These are phyloP conservation scores for Platerodrilus igneus DNA, from an alignment of 2,888 invertebrate species.

Conservation along the genomic window DNA sequence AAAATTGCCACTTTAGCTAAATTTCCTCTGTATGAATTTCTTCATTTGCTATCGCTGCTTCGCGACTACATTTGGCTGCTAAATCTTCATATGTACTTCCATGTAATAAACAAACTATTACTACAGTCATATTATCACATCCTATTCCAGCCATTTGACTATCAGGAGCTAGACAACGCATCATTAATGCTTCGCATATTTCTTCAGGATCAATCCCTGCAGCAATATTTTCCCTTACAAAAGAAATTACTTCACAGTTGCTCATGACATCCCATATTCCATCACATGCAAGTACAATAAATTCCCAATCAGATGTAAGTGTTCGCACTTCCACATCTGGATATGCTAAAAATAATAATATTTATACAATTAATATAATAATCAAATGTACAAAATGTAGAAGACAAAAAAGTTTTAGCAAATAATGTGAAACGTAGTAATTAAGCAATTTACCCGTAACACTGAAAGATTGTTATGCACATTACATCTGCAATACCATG, in stretches of 20 bases:
- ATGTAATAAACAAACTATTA: slow-evolving; percentile 75
- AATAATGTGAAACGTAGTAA: too few relatives aligned
- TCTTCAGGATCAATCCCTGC: slow-evolving; percentile 83
- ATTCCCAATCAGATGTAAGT: slow-evolving; percentile 89
- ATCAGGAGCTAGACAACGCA: slow-evolving; percentile 92
- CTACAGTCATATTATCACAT: slow-evolving; percentile 99
- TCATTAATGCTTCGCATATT: slow-evolving; percentile 95
- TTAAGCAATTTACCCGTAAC: too few relatives aligned
- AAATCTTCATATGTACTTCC: slow-evolving; percentile 51
- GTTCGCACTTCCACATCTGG: slow-evolving; percentile 85
- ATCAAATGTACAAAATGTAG: too few relatives aligned
- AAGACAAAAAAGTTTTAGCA: too few relatives aligned
- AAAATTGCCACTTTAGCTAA: too few relatives aligned
- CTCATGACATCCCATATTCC: slow-evolving; percentile 99
- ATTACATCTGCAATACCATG: too few relatives aligned
- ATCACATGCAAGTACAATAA: slow-evolving; percentile 94
- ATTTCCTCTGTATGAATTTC: too few relatives aligned
- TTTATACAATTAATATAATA: slow-evolving; percentile 1
- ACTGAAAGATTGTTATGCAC: too few relatives aligned
- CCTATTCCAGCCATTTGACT: slow-evolving; percentile 95
- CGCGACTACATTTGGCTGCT: slow-evolving; percentile 40
- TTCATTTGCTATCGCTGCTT: too few relatives aligned
- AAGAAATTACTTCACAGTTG: slow-evolving; percentile 89
- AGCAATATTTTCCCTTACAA: slow-evolving; percentile 78
- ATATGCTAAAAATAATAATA: too few relatives aligned